Conservation (phyloP, 2,113 vertebrate species). For the Chaetura pelagica region DNA sequence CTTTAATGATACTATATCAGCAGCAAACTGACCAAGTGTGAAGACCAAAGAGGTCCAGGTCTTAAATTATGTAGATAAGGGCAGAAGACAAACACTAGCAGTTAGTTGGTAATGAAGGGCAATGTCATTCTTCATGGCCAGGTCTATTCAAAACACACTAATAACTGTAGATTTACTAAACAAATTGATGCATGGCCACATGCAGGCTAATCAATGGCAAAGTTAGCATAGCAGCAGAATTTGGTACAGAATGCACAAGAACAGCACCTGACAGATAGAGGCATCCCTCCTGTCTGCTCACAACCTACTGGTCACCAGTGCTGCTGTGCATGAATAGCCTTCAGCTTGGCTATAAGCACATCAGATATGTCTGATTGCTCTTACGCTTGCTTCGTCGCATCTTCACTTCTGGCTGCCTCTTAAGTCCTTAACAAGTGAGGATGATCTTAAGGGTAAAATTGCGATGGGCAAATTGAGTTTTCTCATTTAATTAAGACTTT, state of each 20-base stretch:
- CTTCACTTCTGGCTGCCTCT: not conserved
- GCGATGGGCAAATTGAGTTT: not conserved
- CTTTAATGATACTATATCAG: not conserved
- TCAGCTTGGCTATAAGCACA: not conserved
- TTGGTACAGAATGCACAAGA: not conserved
- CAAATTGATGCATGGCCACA: not conserved
- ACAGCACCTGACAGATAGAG: not conserved
- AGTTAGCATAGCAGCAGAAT: not conserved
- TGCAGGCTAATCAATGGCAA: not conserved
- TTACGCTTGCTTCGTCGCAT: not conserved
- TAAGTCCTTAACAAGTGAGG: not conserved
- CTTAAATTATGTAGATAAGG: not conserved
- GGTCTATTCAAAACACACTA: not conserved
- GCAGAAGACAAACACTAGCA: not conserved
- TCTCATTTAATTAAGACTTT: not conserved
- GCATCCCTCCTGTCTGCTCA: not conserved
- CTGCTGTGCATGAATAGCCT: not conserved
- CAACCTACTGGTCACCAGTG: rapidly evolving
- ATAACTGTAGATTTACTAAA: not conserved
- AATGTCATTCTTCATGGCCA: not conserved
- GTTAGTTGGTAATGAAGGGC: not conserved
- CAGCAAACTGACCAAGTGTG: not conserved
- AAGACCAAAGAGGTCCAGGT: not conserved
- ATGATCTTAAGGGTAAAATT: not conserved
- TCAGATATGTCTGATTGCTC: rapidly evolving